Base-by-base conservation (phyloP, 2,113 vertebrate genomes). In the Seriola quinqueradiata region DNA sequence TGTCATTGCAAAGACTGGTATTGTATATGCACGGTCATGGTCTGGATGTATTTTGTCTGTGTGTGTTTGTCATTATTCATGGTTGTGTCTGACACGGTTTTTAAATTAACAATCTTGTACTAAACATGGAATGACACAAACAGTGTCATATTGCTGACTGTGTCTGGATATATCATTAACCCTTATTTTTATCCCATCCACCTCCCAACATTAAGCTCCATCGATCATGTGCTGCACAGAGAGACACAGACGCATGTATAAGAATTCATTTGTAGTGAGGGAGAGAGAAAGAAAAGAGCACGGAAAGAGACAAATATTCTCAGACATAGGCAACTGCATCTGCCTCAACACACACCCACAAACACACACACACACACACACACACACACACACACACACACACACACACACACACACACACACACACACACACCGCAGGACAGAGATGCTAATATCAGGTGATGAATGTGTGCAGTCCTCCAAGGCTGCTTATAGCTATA, bases 391-490 rank as follows among this genome's bases (percentile, higher is more conserved):
- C 89, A 77, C 65, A 78, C 68, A 70, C 77, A 40, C 40, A 40
- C 40, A 40, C 69, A 71, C 32, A 74, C 70, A 66, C 66, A 81
- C n/a, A 69, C 48, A 61, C 59, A 75, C 59, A 66, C 40, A 68
- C 44, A 34, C 46, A 66, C 80, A 65, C 89, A 75, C 65, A 78
- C 68, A 70, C 77, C 12, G 32, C 71, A 17, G 75, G 84, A 85
- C 79, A 67, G 82, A 75, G 76, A 89, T 90, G 91, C 88, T 94
- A 91, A 93, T 87, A 83, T 74, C 84, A 75, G 67, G 66, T 93
- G 91, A 94, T 92, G 75, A 89, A 92, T 93, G 89, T 81, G 83
- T 50, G 44, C 55, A 75, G 79, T 88, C 77, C 84, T 89, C 83
- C 86, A 85, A 90, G 87, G 91, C 89, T 90, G 90, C 85, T 90